A percentile compares a stretch with the other conserved stretches of the same genome.
phyloP scores from a whole-genome alignment of 2,113 vertebrate genomes.

The Anoplopoma fimbria region DNA sequence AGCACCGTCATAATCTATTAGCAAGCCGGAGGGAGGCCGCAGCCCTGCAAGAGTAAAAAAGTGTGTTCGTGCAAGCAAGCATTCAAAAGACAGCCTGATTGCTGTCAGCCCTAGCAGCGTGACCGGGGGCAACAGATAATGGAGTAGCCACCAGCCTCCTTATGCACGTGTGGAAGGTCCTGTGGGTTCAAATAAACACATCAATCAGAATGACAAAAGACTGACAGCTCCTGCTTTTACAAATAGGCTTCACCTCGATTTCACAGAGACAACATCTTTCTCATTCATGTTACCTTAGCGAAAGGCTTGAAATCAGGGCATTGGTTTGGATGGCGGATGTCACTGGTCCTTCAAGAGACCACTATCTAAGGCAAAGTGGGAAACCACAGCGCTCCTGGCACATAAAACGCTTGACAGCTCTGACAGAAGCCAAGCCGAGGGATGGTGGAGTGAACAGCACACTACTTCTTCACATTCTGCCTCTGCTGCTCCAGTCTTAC shows the following conservation, averaged over 20 bases:
- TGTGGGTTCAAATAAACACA: conserved; percentile 55
- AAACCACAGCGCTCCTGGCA: conserved; percentile 19
- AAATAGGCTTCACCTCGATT: conserved; percentile 53
- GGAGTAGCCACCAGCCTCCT: conserved; percentile 27
- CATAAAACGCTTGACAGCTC: conserved; percentile 22
- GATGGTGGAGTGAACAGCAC: conserved; percentile 24
- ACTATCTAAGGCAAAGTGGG: conserved; percentile 18
- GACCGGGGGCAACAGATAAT: conserved; percentile 39
- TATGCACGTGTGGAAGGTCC: conserved; percentile 7
- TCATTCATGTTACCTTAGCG: not conserved
- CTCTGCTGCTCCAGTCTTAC: conserved; percentile 17
- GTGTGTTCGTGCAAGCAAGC: not conserved
- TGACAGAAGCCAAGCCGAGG: conserved; percentile 43
- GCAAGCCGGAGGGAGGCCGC: conserved; percentile 26
- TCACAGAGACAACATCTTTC: conserved; percentile 17
- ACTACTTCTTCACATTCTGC: conserved; percentile 26
- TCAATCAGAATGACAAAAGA: conserved; percentile 55
- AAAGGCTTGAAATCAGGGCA: conserved; percentile 23
- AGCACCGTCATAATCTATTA: conserved; percentile 38
- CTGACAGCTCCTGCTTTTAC: conserved; percentile 38
- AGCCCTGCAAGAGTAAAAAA: not conserved
- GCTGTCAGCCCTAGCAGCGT: conserved; percentile 24
- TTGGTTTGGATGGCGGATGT: conserved; percentile 2
- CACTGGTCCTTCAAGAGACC: not conserved
- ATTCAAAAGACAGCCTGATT: conserved; percentile 30